Base-by-base conservation (phyloP, 1,140 invertebrate species). In the Cydia strobilella region DNA sequence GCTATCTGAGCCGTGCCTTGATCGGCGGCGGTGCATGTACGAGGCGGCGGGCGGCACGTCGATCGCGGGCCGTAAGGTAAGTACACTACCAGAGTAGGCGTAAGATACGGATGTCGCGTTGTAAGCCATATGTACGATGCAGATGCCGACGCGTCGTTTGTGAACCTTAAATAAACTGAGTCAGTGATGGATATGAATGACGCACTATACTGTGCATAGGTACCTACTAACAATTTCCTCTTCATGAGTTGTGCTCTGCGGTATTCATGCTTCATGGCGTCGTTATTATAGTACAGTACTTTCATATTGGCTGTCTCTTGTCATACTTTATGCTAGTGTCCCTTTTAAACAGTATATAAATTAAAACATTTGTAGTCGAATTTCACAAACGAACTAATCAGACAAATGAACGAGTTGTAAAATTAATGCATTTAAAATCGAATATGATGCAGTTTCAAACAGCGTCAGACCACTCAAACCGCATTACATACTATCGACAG, bases 111-210 rank as follows among this genome's bases (percentile, higher is more conserved):
- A 63, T 69, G 72, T 76, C 74, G 69, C 73, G 39, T 13, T 35
- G 62, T 73, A 73, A n/a, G n/a, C n/a, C n/a, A n/a, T n/a, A 96
- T 96, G 95, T 96, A 96, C 94, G 95, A 95, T 83, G 95, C 95
- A 82, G 95, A 95, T 84, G 95, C 95, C 86, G 95, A n/a, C 95
- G 84, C 95, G 95, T 86, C 94, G 95, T 80, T 27, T n/a, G n/a
- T n/a, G n/a, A 95, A 96, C 87, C 95, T 90, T 81, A 76, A 10
- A 23, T 25, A 23, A 13, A 81, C 87, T 84, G 79, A 82, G 74
- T 84, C 84, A 77, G 76, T 76, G 83, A 77, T 77, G 80, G 84
- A 13, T 86, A 84, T 81, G 83, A 82, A 73, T 84, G 81, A 83
- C 86, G 84, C 94, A 95, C 95, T 82, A 95, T 7, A 35, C 31